A percentile compares a stretch with the other conserved stretches of the same genome.
These are phyloP conservation scores for Cuculus canorus DNA, from an alignment of 2,797 vertebrate genomes.

Conservation along the genomic window DNA sequence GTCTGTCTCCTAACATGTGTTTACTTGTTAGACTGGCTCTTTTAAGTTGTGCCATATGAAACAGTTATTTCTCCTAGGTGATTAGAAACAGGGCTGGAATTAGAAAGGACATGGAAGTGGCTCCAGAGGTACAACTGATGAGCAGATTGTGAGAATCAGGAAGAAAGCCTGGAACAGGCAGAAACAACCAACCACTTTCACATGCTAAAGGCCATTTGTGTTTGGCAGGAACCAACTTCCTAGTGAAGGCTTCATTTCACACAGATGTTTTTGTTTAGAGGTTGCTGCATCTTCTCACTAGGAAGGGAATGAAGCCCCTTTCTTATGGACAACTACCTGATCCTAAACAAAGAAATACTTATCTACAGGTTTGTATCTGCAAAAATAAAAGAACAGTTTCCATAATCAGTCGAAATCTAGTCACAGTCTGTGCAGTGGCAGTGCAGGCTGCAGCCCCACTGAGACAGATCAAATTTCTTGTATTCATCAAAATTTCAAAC, in stretches of 20 bases:
- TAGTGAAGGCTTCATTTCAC: background rate
- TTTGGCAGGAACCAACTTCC: conserved; percentile 1
- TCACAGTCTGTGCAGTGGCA: background rate
- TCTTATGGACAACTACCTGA: background rate
- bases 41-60: background rate
- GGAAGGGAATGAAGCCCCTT: background rate
- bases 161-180: background rate
- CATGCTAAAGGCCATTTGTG: background rate
- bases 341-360: background rate
- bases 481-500: background rate
- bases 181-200: background rate
- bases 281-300: background rate
- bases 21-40: conserved; percentile 29
- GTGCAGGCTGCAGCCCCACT: background rate
- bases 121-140: background rate
- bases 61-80: background rate
- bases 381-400: background rate
- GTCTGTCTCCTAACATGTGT: background rate
- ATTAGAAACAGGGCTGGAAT: background rate
- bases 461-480: background rate
- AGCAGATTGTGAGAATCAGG: background rate
- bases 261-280: background rate
- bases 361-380: background rate
- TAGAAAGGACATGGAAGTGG: background rate
- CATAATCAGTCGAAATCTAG: background rate